Conservation (phyloP, 2,113 vertebrate genomes). For the Balaeniceps rex region DNA sequence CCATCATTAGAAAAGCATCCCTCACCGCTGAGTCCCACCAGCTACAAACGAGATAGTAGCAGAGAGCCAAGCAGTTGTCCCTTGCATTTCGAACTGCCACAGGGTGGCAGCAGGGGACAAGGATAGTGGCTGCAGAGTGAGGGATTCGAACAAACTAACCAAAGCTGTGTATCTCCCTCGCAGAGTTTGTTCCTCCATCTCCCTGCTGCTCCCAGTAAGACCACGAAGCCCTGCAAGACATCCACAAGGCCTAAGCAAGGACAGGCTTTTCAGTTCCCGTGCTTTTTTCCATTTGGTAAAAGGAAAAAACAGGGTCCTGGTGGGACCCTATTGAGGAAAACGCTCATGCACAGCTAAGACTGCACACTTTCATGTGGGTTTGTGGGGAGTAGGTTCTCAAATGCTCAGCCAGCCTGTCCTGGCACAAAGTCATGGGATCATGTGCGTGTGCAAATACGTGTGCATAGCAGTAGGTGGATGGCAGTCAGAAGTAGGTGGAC, state of each 20-base stretch:
- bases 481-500: not conserved
- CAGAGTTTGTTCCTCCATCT: not conserved
- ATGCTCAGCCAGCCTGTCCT: not conserved
- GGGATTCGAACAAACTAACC: accelerated
- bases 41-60: not conserved
- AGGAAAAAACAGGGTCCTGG: too few species aligned
- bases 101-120: slow-evolving; percentile 32
- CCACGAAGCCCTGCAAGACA: not conserved
- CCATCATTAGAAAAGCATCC: not conserved
- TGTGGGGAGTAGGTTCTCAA: not conserved
- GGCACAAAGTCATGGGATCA: not conserved
- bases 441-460: not conserved
- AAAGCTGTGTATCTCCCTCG: accelerated
- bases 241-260: not conserved
- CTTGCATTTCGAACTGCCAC: not conserved
- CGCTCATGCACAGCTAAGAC: accelerated
- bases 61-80: not conserved
- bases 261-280: not conserved
- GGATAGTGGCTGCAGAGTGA: not conserved
- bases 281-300: not conserved
- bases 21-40: not conserved
- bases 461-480: not conserved
- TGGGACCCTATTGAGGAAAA: not conserved
- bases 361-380: not conserved
- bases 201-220: not conserved